Percentiles rank a stretch among this genome's conserved stretches.
Conservation (phyloP, 1,140 invertebrate genomes). For the Cataglyphis hispanica region DNA sequence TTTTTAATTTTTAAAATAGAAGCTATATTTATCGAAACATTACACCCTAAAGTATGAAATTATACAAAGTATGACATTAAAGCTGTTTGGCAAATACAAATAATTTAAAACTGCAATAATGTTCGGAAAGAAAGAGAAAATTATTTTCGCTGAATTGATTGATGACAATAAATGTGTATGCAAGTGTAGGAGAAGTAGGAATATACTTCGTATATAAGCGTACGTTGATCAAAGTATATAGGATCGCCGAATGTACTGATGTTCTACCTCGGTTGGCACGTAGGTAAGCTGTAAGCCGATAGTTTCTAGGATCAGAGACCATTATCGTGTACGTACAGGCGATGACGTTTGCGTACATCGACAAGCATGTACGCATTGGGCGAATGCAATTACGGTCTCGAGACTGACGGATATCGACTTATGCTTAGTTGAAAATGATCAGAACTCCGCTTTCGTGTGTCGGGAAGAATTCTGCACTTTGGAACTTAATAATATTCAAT, state of each 20-base stretch:
- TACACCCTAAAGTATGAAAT: neutral
- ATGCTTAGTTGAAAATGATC: constrained; percentile 69
- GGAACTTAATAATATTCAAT: neutral
- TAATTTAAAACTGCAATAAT: neutral
- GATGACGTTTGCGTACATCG: constrained; percentile 45
- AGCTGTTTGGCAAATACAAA: neutral
- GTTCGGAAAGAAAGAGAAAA: neutral
- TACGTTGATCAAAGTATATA: neutral
- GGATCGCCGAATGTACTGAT: constrained; percentile 37
- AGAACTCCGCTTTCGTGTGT: neutral
- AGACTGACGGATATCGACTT: constrained; percentile 71
- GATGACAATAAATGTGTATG: neutral
- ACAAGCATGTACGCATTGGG: constrained; percentile 45
- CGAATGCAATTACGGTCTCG: constrained; percentile 65
- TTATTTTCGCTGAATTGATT: neutral
- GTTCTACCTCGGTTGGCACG: constrained; percentile 66
- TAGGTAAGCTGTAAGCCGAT: constrained; percentile 66
- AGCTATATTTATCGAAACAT: neutral
- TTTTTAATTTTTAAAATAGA: neutral
- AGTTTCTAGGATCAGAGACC: constrained; percentile 58
- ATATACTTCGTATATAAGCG: neutral
- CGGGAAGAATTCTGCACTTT: neutral
- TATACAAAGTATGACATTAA: neutral
- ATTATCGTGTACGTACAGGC: constrained; percentile 66
- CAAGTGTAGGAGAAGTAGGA: neutral